These are phyloP conservation scores for Chloromyia formosa DNA, from an alignment of 2,888 invertebrate species.

Conservation along the genomic window DNA sequence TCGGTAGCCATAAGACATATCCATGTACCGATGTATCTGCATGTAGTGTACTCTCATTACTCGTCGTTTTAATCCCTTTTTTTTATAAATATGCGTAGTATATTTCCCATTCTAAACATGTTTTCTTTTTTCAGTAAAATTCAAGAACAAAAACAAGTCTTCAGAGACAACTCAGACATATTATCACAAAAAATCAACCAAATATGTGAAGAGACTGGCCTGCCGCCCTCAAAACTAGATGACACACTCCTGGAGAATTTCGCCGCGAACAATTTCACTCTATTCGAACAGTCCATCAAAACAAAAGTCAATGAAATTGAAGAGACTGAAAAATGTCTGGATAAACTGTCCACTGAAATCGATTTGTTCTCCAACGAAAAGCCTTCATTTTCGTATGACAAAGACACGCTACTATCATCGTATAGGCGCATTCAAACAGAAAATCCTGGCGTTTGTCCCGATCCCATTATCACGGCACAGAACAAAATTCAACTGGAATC, in stretches of 20 bases:
- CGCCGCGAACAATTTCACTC: constrained; percentile 51
- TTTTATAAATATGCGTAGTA: background rate
- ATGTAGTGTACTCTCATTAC: no score
- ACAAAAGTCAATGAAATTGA: constrained; percentile 48
- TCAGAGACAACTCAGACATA: constrained; percentile 52
- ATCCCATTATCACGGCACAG: constrained; percentile 9
- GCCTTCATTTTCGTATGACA: constrained; percentile 54
- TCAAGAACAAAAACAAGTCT: constrained; percentile 51
- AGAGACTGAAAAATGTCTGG: constrained; percentile 47
- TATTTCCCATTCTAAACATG: background rate
- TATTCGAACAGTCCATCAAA: constrained; percentile 51
- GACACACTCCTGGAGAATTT: constrained; percentile 52
- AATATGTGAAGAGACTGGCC: constrained; percentile 52
- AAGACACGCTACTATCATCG: constrained; percentile 54
- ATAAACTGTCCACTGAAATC: constrained; percentile 53
- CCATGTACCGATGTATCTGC: no score
- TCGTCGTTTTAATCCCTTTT: no score
- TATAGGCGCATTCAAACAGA: constrained; percentile 51
- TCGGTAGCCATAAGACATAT: no score
- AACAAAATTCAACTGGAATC: constrained; percentile 46
- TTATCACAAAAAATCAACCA: constrained; percentile 50
- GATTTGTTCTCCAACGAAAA: constrained; percentile 56
- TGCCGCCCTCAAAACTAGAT: constrained; percentile 50
- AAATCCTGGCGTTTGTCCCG: constrained; percentile 45
- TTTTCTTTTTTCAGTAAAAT: constrained; percentile 35